Base-by-base conservation (phyloP, 1,140 invertebrate species). In the Caenorhabditis remanei region DNA sequence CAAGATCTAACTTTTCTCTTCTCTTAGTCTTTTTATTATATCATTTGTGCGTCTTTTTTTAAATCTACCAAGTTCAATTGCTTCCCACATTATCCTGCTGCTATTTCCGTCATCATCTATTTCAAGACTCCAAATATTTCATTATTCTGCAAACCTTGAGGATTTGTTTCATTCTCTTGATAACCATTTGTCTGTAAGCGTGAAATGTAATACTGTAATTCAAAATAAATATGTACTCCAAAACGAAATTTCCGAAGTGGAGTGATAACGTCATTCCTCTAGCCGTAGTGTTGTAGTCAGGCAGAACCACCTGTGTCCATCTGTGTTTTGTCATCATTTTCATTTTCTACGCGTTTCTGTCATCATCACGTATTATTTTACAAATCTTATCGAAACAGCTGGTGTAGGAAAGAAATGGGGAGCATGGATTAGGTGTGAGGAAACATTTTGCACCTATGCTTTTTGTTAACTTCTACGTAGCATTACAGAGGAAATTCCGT, bases 261-360 rank as follows among this genome's bases (percentile, higher is more conserved):
- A 32, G 3, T 8, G 55, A 63, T 13, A 32, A 32, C 24, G 61
- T 63, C 61, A 63, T 32, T 63, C 32, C 14, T 58, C 6, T 53
- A 53, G 32, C 32, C 16, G 56, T 58, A 21, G 11, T 63, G 24
- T 71, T 46, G 11, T 71, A 71, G 65, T 71, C 65, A 63, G 8
- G 32, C 6, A 9, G 61, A 32, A 63, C 21, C 32, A 32, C 32
- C 32, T 32, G 32, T 32, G 50, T n/a, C 3, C 61, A 5, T 43
- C 19, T 14, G 21, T 71, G 65, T 71, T 71, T 71, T 71, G 65
- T 71, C 65, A 71, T 71, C 40, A 71, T 71, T 71, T 46, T 71
- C 40, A 71, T 71, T 71, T 46, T 11, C 32, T 32, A 32, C 32
- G 32, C 32, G 32, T 32, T 32, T 32, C 9, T 71, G 43, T 43